phyloP scores from a whole-genome alignment of 1,140 invertebrate genomes.

The Choristoneura fumiferana region DNA sequence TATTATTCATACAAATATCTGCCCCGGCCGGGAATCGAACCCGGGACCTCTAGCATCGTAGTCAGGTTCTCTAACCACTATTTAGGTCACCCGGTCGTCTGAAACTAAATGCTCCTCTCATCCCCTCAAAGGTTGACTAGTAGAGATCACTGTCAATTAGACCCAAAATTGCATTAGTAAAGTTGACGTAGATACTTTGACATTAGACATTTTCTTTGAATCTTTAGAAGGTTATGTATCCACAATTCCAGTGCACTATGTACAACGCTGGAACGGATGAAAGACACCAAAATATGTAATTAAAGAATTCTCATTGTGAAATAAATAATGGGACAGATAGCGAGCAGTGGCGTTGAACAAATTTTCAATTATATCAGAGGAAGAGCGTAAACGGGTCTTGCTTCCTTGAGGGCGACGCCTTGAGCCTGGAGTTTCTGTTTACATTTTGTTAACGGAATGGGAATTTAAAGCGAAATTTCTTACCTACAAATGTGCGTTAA shows the following conservation, averaged over 20 bases:
- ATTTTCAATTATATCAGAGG: slow-evolving; percentile 67
- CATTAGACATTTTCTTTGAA: too few relatives aligned
- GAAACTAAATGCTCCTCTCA: too few relatives aligned
- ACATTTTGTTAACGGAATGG: slow-evolving; percentile 70
- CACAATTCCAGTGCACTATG: not conserved
- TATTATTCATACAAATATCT: too few relatives aligned
- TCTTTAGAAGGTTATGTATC: not conserved
- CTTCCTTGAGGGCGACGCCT: slow-evolving; percentile 36
- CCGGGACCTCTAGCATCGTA: too few relatives aligned
- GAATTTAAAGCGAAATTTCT: slow-evolving; percentile 68
- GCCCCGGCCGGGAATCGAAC: too few relatives aligned
- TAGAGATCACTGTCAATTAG: too few relatives aligned
- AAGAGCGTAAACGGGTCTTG: slow-evolving; percentile 37
- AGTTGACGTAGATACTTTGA: too few relatives aligned
- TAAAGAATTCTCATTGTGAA: slow-evolving; percentile 48
- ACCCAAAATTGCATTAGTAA: too few relatives aligned
- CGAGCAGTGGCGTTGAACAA: slow-evolving; percentile 47
- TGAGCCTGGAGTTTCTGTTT: slow-evolving; percentile 54
- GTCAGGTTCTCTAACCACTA: too few relatives aligned
- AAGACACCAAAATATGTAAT: slow-evolving; percentile 27
- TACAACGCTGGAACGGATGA: not conserved
- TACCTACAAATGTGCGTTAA: slow-evolving; percentile 58
- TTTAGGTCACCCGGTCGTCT: too few relatives aligned
- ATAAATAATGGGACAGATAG: slow-evolving; percentile 59
- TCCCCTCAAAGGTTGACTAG: too few relatives aligned